Evolutionary conservation across 1,140 invertebrate species (phyloP), one percentile per base, ranked within the genome.

Genomic region (Calliopsis andreniformis): DNA sequence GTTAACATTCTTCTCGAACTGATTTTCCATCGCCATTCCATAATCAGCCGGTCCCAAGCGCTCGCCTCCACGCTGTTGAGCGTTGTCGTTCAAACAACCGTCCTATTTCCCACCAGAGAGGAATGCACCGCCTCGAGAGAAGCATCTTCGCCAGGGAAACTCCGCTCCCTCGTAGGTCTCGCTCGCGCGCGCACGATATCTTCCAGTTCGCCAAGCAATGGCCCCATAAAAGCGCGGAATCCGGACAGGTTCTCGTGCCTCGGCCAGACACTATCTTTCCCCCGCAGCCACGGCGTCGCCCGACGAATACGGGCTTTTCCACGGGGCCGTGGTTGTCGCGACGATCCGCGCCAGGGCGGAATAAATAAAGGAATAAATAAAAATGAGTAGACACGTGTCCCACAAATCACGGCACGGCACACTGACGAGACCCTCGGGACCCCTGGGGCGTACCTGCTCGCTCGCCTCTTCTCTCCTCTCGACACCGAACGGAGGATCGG

Each of bases 321-420:
- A n/a, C 64, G 53, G 0, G 45, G 18, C 35, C 0, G 20, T 32
- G 45, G 28, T 10, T 30, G 53, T 35, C 25, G 56, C 45, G 58
- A 42, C 32, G 18, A 42, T 51, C 45, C 23, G 45, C 35, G 20
- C 7, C 16, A 18, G 23, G 39, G 6, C 16, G 56, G 61, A 72
- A 78, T 78, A 82, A 81, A 82, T 78, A 70, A 72, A 77, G 67
- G 63, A 35, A 82, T 78, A 79, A 79, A 79, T 76, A 79, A 76
- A 82, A 82, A 86, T 73, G 79, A 85, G 64, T 66, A 76, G 78
- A 86, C 82, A 83, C 73, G 72, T 82, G 72, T 84, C 76, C 63
- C 69, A 78, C 59, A 82, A 84, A 84, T 84, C 80, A 75, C 61
- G 39, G 28, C 43, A 18, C 20, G 20, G 23, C 47, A 30, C 51